Base-by-base conservation (phyloP, 2,888 invertebrate species). In the Conops quadrifasciatus region DNA sequence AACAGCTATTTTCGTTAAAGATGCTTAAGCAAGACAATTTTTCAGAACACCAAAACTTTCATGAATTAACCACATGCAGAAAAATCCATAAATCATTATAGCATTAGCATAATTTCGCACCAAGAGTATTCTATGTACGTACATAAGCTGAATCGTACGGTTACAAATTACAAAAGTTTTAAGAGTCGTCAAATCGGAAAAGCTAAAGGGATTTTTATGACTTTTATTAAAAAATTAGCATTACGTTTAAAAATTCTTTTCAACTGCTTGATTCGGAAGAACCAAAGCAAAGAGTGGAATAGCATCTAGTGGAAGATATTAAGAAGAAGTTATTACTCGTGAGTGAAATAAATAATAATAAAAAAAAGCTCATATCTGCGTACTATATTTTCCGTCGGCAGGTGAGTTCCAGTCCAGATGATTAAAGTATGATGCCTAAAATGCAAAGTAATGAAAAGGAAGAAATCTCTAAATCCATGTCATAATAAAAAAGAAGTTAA, bases 171-270 rank as follows among this genome's bases (percentile, higher is more conserved):
- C 5, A 36, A 70, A 67, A 72, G 65, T 74, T 68, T 70, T 65
- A 74, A 72, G 67, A 73, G 74, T 66, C 74, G 76, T 75, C 51
- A 30, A 59, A 83, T 86, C 91, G 92, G 92, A 92, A 92, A 92
- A 92, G 92, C 92, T 92, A 92, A 85, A 91, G 91, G 92, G 91
- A 91, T 90, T 90, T 65, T 66, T 71, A 30, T 65, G 53, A 51
- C 56, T 43, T 59, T 30, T 36, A 60, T 16, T 16, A 47, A 26
- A 45, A 21, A 36, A 4, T 36, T 36, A 36, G 4, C 36, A 36
- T 36, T 7, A 36, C 36, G 36, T 21, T 16, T 63, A n/a, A 26
- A 47, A 45, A 63, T 13, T 63, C 13, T 15, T 67, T 28, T n/a
- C 19, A 30, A 16, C 28, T 47, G 49, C 36, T 66, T 51, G 53